A percentile compares a stretch with the other conserved stretches of the same genome.
phyloP scores from a whole-genome alignment of 2,797 vertebrate genomes.

The Rhynchonycteris naso region DNA sequence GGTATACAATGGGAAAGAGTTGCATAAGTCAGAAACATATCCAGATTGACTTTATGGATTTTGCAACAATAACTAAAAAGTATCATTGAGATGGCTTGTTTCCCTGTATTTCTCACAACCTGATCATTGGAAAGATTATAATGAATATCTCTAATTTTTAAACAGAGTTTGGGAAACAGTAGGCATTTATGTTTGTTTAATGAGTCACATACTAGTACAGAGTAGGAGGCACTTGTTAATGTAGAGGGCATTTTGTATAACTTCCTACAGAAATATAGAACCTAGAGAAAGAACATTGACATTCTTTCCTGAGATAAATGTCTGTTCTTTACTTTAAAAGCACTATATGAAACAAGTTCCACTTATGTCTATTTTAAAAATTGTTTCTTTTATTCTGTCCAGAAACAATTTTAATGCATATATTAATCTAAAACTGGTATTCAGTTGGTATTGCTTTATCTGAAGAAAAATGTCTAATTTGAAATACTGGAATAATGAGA shows the following conservation, averaged over 20 bases:
- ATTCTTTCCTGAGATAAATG: constrained; percentile 24
- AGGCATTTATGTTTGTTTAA: neutral
- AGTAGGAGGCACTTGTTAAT: neutral
- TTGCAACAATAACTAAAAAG: neutral
- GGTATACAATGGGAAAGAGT: neutral
- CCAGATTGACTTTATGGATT: neutral
- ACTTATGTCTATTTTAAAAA: constrained; percentile 34
- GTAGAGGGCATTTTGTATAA: neutral
- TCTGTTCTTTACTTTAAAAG: constrained; percentile 37
- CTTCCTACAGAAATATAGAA: neutral
- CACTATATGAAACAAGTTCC: neutral
- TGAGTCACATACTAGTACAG: neutral
- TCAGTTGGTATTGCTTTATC: neutral
- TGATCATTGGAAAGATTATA: neutral
- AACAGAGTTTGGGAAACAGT: neutral
- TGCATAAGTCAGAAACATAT: neutral
- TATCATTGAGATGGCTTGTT: neutral
- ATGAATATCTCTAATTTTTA: neutral
- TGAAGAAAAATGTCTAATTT: constrained; percentile 61
- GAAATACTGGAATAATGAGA: neutral
- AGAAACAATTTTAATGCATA: neutral
- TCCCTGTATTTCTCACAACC: neutral
- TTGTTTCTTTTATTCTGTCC: constrained; percentile 1
- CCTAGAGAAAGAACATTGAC: neutral
- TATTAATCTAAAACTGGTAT: neutral